Evolutionary conservation across 2,888 invertebrate species (phyloP), one percentile per base, ranked within the genome.

Genomic region (Lycaena phlaeas): DNA sequence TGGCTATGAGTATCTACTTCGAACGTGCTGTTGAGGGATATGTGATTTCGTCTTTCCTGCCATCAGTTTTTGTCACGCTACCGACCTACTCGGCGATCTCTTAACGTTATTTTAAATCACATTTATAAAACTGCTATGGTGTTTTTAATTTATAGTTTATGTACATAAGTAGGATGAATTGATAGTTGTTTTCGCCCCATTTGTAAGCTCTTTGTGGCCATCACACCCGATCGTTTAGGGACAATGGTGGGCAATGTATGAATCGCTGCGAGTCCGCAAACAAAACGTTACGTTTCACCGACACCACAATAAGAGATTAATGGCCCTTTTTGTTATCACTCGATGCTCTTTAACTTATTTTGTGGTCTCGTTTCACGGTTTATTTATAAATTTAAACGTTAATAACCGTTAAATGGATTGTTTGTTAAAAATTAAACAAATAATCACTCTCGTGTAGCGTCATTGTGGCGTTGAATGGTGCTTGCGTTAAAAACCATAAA

Each of bases 231-330:
- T 68, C 69, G 69, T 75, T 68, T 59, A 59, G 56, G 71, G 68
- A 81, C 75, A 82, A 79, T 76, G 57, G 65, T 57, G 56, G 41
- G 36, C 38, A 14, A 57, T 64, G 68, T 65, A 66, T 54, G 51
- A 59, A 67, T 68, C 68, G 69, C 71, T 68, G 63, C 69, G 67
- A 67, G 68, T 72, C 68, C 63, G 77, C 74, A 77, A 76, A 81
- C 81, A 81, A 68, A 68, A 69, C 73, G 67, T 64, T 61, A 64
- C 66, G 64, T 62, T 64, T 68, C 68, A 63, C 67, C 66, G 64
- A 57, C 61, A 60, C 64, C 65, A 82, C 82, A 82, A 79, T 79
- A 64, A 64, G 71, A 76, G 82, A 82, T 82, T 82, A 81, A 82
- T 82, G 76, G 68, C 65, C 54, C 71, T 72, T 75, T 76, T 77